Conservation (phyloP, 2,888 invertebrate genomes). For the Endotricha flammealis region DNA sequence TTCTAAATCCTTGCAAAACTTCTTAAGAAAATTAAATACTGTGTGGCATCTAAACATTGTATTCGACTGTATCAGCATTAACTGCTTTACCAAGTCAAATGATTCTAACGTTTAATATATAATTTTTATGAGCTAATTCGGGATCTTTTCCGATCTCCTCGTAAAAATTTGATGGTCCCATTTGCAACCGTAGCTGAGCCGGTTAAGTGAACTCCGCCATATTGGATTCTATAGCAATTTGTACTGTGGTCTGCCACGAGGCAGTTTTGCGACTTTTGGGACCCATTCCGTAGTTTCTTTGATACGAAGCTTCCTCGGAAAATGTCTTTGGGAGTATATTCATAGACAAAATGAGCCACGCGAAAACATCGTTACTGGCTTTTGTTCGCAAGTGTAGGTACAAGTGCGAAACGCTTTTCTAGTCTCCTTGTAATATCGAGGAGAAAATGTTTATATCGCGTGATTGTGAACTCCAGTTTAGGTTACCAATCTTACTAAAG, state of each 20-base stretch:
- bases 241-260: neutral
- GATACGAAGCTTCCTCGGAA: constrained; percentile 3
- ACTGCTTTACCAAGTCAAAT: too few species aligned
- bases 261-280: constrained; percentile 1
- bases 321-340: constrained; percentile 13
- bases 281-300: constrained; percentile 1
- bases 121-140: neutral
- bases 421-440: constrained; percentile 13
- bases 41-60: too few species aligned
- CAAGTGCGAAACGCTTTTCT: neutral
- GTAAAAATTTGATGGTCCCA: constrained; percentile 1
- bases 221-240: constrained; percentile 4
- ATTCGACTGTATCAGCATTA: too few species aligned
- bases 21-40: too few species aligned
- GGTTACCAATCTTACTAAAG: too few species aligned
- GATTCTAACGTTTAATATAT: neutral
- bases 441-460: constrained; percentile 28
- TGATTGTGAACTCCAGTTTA: constrained; percentile 17
- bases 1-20: too few species aligned
- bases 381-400: constrained; percentile 21
- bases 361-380: constrained; percentile 23
- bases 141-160: neutral
- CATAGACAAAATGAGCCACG: constrained; percentile 22
- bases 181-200: constrained; percentile 2
- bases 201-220: neutral